Percentiles rank a stretch among this genome's conserved stretches.
Evolutionary conservation across 2,888 invertebrate species (phyloP).

Genomic region (Tipula confusa): DNA sequence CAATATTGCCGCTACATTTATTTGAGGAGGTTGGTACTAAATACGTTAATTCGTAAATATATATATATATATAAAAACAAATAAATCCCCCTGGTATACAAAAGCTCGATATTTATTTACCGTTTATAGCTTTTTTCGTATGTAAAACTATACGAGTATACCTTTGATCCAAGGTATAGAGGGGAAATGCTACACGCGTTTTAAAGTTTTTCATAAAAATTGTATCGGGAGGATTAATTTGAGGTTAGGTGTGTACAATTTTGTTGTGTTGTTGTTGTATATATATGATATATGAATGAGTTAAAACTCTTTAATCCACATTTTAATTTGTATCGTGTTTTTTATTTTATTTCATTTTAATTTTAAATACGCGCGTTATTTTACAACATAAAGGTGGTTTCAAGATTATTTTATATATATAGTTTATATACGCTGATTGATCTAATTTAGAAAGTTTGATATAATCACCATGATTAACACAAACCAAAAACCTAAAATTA

Average conservation of each 20-base stretch:
- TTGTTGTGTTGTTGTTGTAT: neutral
- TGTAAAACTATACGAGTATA: neutral
- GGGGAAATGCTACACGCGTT: neutral
- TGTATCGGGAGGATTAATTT: neutral
- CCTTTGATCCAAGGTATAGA: neutral
- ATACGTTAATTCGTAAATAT: neutral
- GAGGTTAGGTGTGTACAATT: neutral
- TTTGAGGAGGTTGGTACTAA: neutral
- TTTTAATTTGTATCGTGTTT: neutral
- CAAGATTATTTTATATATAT: neutral
- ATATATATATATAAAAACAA: neutral
- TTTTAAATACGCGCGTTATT: neutral
- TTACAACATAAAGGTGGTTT: too few relatives aligned
- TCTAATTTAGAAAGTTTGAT: neutral
- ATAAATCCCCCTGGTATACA: neutral
- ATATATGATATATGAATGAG: neutral
- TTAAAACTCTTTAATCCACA: neutral
- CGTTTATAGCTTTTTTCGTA: neutral
- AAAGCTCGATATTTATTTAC: constrained; percentile 7
- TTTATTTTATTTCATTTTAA: neutral
- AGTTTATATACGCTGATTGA: neutral
- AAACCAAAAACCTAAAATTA: neutral
- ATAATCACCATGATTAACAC: neutral
- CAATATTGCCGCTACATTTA: neutral
- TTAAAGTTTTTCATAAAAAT: neutral